These are phyloP conservation scores for Silurus lanzhouensis DNA, from an alignment of 2,797 vertebrate species.

Conservation along the genomic window DNA sequence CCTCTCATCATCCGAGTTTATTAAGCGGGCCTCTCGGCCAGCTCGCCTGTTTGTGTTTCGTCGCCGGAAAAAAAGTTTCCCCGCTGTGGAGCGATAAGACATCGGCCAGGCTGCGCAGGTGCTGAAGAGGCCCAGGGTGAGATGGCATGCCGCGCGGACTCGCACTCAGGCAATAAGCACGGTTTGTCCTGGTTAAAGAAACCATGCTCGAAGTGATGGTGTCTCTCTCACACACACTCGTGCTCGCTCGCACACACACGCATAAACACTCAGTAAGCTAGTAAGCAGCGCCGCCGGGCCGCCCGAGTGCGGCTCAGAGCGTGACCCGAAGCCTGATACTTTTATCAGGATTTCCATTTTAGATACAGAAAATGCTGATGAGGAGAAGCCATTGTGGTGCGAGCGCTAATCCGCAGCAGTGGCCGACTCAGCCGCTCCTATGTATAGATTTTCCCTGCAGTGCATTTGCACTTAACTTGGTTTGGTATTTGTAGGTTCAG, in stretches of 20 bases:
- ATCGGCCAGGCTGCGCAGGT: conserved; percentile 41
- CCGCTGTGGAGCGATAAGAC: conserved; percentile 38
- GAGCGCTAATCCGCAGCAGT: conserved; percentile 69
- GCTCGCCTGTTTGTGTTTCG: conserved; percentile 38
- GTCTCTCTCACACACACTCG: conserved; percentile 11
- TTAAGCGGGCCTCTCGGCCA: conserved; percentile 35
- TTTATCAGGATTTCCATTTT: conserved; percentile 76
- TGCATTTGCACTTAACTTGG: conserved; percentile 56
- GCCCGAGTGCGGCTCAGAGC: conserved; percentile 57
- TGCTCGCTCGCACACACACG: not conserved
- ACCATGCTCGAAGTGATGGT: conserved; percentile 33
- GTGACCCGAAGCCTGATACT: conserved; percentile 61
- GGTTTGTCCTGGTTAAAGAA: conserved; percentile 47
- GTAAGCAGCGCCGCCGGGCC: conserved; percentile 26
- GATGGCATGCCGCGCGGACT: conserved; percentile 40
- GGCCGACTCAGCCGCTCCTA: conserved; percentile 53
- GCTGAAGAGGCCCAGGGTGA: conserved; percentile 52
- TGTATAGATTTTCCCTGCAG: conserved; percentile 53
- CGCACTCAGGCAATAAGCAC: conserved; percentile 48
- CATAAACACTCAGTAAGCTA: conserved; percentile 19
- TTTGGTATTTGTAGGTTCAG: conserved; percentile 58
- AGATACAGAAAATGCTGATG: conserved; percentile 76
- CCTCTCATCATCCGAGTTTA: conserved; percentile 36
- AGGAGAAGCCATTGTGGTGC: conserved; percentile 64
- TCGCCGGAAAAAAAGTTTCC: conserved; percentile 42